These are phyloP conservation scores for Zoanthus sociatus DNA, from an alignment of 92 coral and sea anemone genomes.

Conservation along the genomic window DNA sequence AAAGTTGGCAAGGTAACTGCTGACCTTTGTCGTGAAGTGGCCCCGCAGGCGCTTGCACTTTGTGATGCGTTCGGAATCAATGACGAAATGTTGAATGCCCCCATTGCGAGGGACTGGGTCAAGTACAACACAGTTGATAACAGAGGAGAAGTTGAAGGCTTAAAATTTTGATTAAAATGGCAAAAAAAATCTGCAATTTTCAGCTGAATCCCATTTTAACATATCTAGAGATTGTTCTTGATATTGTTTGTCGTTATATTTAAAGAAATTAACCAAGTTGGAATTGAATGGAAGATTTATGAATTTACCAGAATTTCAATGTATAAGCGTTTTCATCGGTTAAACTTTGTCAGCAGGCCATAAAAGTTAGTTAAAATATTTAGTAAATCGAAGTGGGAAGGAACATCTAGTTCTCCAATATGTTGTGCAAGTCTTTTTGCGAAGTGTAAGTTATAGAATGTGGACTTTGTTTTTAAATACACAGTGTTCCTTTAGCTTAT, in stretches of 20 bases:
- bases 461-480: no score
- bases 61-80: conserved; percentile 84
- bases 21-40: conserved; percentile 79
- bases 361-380: no score
- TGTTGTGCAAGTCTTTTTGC: no score
- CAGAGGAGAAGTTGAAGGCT: conserved; percentile 71
- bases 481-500: no score
- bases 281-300: background rate
- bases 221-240: background rate
- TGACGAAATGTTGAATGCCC: conserved; percentile 82
- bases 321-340: no score
- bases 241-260: background rate
- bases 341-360: no score
- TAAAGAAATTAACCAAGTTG: background rate
- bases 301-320: background rate
- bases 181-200: background rate
- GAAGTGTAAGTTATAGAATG: no score
- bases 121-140: conserved; percentile 80
- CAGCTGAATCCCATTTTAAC: background rate
- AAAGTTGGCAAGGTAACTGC: conserved; percentile 74
- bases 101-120: conserved; percentile 92
- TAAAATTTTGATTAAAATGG: conserved; percentile 43
- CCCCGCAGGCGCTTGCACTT: conserved; percentile 85
- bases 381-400: no score
- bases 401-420: no score